Evolutionary conservation across 2,888 invertebrate genomes (phyloP), one percentile per base, ranked within the genome.

Genomic region (Prosapia bicincta): DNA sequence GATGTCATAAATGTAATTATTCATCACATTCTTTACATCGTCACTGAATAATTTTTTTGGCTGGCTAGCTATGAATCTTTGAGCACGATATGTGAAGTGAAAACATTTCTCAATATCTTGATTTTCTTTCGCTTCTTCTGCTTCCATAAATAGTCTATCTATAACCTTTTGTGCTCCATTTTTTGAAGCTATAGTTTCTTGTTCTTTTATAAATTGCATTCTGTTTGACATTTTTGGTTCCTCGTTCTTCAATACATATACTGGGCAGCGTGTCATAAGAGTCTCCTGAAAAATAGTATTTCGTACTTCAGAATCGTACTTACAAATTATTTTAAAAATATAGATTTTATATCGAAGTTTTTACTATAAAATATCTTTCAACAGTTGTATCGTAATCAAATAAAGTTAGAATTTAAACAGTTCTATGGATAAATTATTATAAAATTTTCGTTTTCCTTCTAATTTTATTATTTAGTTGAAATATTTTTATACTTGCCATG

Each of bases 251-350:
- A 74, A 54, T 26, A 74, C 69, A 25, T 74, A 74, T 32, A 74
- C 69, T 13, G 74, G 74, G 5, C 74, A 28, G 15, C 69, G 74
- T 5, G 74, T 74, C 74, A 74, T 74, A 7, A 74, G 65, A 30
- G 74, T 74, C 28, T 74, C 74, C 74, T 74, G 28, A 28, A 74
- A 74, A 30, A 9, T n/a, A n/a, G n/a, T n/a, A n/a, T n/a, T n/a
- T n/a, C n/a, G n/a, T n/a, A n/a, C n/a, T n/a, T n/a, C n/a, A n/a
- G n/a, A n/a, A n/a, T n/a, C n/a, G n/a, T n/a, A n/a, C n/a, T n/a
- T n/a, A n/a, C n/a, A n/a, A n/a, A n/a, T n/a, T n/a, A n/a, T n/a
- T n/a, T n/a, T n/a, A n/a, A n/a, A n/a, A n/a, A n/a, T n/a, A n/a
- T n/a, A n/a, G n/a, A n/a, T n/a, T n/a, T n/a, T n/a, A n/a, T n/a